Percentiles rank a stretch among this genome's conserved stretches.
These are phyloP conservation scores for Lycophotia porphyrea DNA, from an alignment of 2,888 invertebrate species.

Conservation along the genomic window DNA sequence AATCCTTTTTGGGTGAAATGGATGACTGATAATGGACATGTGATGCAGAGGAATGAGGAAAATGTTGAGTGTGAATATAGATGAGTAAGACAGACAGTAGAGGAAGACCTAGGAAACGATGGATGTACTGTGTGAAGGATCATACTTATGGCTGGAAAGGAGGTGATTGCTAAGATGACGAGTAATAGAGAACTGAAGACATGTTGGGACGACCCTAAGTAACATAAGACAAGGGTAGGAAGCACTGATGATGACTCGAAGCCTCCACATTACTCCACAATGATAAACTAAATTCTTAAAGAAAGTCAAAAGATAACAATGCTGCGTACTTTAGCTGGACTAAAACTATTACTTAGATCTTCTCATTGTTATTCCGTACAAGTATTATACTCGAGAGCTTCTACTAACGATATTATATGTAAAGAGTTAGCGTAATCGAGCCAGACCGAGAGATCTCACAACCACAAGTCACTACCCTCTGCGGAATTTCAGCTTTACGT, in stretches of 20 bases:
- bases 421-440: slow-evolving; percentile 28
- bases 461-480: slow-evolving; percentile 18
- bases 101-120: too few relatives aligned
- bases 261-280: background rate
- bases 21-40: background rate
- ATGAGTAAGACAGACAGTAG: too few relatives aligned
- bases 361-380: slow-evolving; percentile 53
- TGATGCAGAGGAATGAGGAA: too few relatives aligned
- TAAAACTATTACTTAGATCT: slow-evolving; percentile 22
- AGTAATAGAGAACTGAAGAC: too few relatives aligned
- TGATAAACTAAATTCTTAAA: background rate
- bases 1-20: background rate
- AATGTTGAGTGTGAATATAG: too few relatives aligned
- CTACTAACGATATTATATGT: slow-evolving; percentile 31
- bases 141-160: too few relatives aligned
- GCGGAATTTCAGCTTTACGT: slow-evolving; percentile 20
- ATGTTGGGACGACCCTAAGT: background rate
- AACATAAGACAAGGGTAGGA: background rate
- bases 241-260: background rate
- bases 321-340: slow-evolving; percentile 2
- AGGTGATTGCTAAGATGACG: too few relatives aligned
- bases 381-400: slow-evolving; percentile 32
- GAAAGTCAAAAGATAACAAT: background rate
- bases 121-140: too few relatives aligned
- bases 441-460: slow-evolving; percentile 36